Conservation (phyloP, 2,888 invertebrate species). For the Brenthis daphne region DNA sequence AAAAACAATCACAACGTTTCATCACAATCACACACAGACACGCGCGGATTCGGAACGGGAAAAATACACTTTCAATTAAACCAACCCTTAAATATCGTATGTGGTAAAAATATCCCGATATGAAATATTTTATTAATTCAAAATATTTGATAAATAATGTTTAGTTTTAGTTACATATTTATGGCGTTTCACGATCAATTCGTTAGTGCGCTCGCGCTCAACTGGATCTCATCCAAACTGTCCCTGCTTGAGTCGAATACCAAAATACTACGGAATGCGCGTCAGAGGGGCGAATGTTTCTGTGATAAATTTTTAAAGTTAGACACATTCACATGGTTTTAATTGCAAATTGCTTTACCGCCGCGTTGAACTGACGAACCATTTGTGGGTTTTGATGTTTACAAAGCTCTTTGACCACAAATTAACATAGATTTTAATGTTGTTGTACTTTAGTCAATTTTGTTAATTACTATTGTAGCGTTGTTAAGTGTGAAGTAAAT, state of each 20-base stretch:
- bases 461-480: constrained; percentile 17
- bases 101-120: background rate
- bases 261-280: constrained; percentile 71
- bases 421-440: constrained; percentile 34
- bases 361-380: constrained; percentile 18
- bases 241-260: constrained; percentile 74
- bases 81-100: constrained; percentile 14
- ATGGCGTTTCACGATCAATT: constrained; percentile 32
- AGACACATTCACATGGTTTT: constrained; percentile 4
- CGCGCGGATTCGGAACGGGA: constrained; percentile 2
- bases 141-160: constrained; percentile 14
- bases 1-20: constrained; percentile 28
- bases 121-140: constrained; percentile 2
- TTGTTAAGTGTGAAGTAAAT: constrained; percentile 5
- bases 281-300: constrained; percentile 68
- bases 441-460: constrained; percentile 22
- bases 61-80: constrained; percentile 18
- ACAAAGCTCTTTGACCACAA: constrained; percentile 25
- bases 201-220: constrained; percentile 41
- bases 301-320: constrained; percentile 49
- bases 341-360: constrained; percentile 18
- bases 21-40: constrained; percentile 30
- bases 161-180: constrained; percentile 11
- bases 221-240: constrained; percentile 79
- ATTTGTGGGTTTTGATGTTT: constrained; percentile 30